phyloP scores from a whole-genome alignment of 1,140 invertebrate genomes.

The Sitodiplosis mosellana region DNA sequence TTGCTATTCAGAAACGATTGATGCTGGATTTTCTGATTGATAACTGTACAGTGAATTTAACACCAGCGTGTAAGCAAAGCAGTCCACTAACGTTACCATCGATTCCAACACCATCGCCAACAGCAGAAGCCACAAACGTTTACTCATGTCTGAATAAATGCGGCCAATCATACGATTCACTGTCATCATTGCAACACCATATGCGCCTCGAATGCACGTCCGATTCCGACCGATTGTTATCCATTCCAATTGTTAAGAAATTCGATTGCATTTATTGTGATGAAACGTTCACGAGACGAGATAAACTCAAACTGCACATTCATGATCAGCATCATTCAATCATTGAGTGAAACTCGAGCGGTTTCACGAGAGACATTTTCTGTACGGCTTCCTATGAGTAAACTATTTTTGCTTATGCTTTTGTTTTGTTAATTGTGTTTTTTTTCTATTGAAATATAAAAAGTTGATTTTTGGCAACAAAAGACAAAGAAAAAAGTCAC shows the following conservation, averaged over 20 bases:
- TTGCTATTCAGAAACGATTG: no score
- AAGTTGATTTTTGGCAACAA: no score
- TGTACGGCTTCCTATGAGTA: no score
- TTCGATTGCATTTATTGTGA: conserved; percentile 1
- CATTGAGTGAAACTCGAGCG: no score
- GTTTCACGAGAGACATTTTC: no score
- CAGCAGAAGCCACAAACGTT: conserved; percentile 6
- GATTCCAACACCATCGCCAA: neutral
- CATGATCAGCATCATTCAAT: neutral
- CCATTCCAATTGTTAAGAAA: neutral
- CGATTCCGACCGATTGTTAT: neutral
- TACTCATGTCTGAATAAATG: conserved; percentile 35
- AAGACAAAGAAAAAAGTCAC: no score
- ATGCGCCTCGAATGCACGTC: conserved; percentile 44
- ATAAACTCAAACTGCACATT: conserved; percentile 2
- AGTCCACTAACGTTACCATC: neutral
- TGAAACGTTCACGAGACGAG: conserved; percentile 2
- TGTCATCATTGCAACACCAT: conserved; percentile 35
- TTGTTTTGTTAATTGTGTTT: no score
- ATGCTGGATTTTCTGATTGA: no score
- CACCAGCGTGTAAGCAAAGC: no score
- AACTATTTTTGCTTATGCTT: no score
- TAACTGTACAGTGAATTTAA: no score
- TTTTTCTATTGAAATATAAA: no score
- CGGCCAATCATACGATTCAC: conserved; percentile 35